Evolutionary conservation across 1,140 invertebrate species (phyloP).

Genomic region (Trachymyrmex cornetzi): DNA sequence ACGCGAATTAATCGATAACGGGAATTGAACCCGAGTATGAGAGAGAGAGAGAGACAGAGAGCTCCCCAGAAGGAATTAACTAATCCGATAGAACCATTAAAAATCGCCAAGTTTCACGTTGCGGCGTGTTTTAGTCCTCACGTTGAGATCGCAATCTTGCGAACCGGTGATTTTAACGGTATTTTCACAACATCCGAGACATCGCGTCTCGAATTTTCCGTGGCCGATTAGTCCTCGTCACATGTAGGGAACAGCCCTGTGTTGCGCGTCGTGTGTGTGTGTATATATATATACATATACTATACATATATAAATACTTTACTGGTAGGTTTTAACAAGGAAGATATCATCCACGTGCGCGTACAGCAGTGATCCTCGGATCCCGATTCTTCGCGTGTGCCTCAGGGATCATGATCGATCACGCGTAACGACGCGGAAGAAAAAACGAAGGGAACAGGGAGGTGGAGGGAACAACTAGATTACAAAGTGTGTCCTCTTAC

Average conservation of each 20-base stretch:
- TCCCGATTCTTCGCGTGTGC: too few relatives aligned
- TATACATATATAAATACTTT: constrained; percentile 64
- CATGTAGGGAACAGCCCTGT: neutral
- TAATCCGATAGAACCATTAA: neutral
- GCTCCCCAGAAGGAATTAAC: neutral
- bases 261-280: constrained; percentile 17
- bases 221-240: constrained; percentile 29
- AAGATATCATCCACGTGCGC: constrained; percentile 19
- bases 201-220: neutral
- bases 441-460: neutral
- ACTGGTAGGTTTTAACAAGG: constrained; percentile 52
- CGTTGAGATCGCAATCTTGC: neutral
- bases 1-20: constrained; percentile 45
- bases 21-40: neutral
- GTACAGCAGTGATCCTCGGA: neutral
- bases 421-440: neutral
- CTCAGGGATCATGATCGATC: constrained; percentile 2
- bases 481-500: constrained; percentile 49
- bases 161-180: constrained; percentile 40
- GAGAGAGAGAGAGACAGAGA: neutral
- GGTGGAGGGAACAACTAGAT: constrained; percentile 39
- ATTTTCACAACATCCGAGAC: neutral
- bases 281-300: constrained; percentile 50
- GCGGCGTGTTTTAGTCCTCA: neutral
- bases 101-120: constrained; percentile 18